These are phyloP conservation scores for Lytechinus pictus DNA, from an alignment of 35 echinoderm and acorn worm species.

Conservation along the genomic window DNA sequence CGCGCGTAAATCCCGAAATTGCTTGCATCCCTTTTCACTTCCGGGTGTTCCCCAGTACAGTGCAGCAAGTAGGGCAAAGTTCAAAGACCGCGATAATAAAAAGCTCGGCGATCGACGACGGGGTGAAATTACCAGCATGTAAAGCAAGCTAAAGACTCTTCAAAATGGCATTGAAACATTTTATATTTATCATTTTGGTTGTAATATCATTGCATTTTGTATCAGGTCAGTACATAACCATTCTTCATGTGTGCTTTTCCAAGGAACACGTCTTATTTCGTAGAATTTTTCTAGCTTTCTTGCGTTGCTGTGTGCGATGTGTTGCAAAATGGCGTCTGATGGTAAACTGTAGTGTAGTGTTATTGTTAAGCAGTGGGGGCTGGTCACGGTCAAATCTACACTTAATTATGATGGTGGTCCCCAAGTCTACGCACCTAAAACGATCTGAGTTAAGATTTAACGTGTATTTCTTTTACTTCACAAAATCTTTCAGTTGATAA, in stretches of 20 bases:
- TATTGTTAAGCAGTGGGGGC: too few species aligned
- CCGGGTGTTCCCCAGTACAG: background rate
- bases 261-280: background rate
- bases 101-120: background rate
- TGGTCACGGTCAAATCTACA: too few species aligned
- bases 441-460: too few species aligned
- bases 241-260: background rate
- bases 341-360: background rate
- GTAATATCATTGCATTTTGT: background rate
- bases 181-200: background rate
- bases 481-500: too few species aligned
- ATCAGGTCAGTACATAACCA: background rate
- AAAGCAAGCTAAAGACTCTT: background rate
- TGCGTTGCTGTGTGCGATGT: constrained; percentile 8
- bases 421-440: too few species aligned
- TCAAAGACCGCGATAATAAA: constrained; percentile 11
- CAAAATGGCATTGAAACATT: background rate
- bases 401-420: too few species aligned
- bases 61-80: background rate
- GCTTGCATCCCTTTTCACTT: background rate
- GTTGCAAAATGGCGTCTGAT: constrained; percentile 7
- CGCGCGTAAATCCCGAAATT: background rate
- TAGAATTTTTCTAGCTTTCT: background rate
- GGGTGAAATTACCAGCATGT: background rate
- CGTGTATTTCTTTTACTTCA: too few species aligned